Evolutionary conservation across 2,113 vertebrate species (phyloP), one percentile per base, ranked within the genome.

Genomic region (Prunella himalayana): DNA sequence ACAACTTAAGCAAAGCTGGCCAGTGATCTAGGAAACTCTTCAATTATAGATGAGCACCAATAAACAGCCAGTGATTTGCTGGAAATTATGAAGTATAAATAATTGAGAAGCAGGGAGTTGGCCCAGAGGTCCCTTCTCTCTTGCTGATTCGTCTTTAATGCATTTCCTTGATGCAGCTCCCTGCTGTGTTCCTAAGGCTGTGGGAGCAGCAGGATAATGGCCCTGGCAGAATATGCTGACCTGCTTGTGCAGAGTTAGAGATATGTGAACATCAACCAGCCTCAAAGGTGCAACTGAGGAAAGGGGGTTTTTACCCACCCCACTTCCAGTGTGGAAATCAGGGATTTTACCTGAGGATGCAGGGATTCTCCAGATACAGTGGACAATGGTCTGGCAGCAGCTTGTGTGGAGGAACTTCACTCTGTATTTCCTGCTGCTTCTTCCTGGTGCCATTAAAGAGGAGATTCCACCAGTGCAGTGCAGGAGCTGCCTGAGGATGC

Each of bases 51-150:
- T 98, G 98, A 97, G 92, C 93, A 94, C 97, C 97, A 98, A 98
- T 98, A 98, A 98, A 97, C 98, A 98, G 97, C 96, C 96, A 91
- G 95, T 49, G 95, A 98, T 98, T 98, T 98, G 98, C 98, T 98
- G 97, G 98, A 98, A 98, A 98, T 98, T 98, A 98, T 94, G 94
- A 97, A 97, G 54, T 30, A 98, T 98, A 95, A 98, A 98, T 98
- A 98, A 98, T 98, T 98, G 95, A 98, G 96, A 94, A 96, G 95
- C 60, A 87, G 92, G 97, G 97, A 97, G 94, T 20, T 95, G 60
- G 96, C 92, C 81, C 97, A 96, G 96, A 84, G 76, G 92, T 97
- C 96, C 93, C 95, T 95, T 68, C 78, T 95, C 97, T 97, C 96
- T 95, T 96, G 97, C 97, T 96, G 94, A 97, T 92, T 97, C 91